These are phyloP conservation scores for Luehdorfia chinensis DNA, from an alignment of 1,140 invertebrate genomes.

Conservation along the genomic window DNA sequence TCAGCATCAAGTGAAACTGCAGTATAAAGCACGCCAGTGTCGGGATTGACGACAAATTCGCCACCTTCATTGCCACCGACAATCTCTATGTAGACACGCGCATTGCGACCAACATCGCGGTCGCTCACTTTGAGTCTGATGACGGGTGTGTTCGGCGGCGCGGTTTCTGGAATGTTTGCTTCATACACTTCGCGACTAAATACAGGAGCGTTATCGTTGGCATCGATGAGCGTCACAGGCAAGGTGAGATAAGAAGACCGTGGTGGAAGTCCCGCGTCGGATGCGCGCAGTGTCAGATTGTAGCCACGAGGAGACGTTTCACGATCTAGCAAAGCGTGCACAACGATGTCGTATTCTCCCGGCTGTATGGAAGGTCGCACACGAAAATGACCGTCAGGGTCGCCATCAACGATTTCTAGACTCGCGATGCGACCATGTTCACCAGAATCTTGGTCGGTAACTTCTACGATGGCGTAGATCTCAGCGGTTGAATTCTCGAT, in stretches of 20 bases:
- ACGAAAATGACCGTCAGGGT: slow-evolving; percentile 91
- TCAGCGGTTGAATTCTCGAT: slow-evolving; percentile 90
- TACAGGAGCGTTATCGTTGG: slow-evolving; percentile 91
- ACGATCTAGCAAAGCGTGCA: slow-evolving; percentile 86
- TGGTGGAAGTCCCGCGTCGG: slow-evolving; percentile 89
- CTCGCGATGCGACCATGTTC: slow-evolving; percentile 88
- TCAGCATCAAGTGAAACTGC: slow-evolving; percentile 92
- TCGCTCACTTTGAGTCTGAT: slow-evolving; percentile 92
- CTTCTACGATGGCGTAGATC: slow-evolving; percentile 93
- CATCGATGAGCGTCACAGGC: slow-evolving; percentile 86
- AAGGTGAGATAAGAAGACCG: slow-evolving; percentile 85
- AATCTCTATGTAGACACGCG: slow-evolving; percentile 91
- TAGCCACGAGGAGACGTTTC: slow-evolving; percentile 87
- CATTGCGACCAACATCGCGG: slow-evolving; percentile 88
- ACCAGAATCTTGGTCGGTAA: slow-evolving; percentile 89
- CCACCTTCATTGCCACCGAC: slow-evolving; percentile 94
- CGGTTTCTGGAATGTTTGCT: slow-evolving; percentile 91
- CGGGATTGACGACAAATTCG: slow-evolving; percentile 91
- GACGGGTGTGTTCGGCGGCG: slow-evolving; percentile 92
- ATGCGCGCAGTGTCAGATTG: slow-evolving; percentile 91
- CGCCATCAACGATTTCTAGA: slow-evolving; percentile 93
- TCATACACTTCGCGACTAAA: slow-evolving; percentile 94
- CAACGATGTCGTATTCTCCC: slow-evolving; percentile 87
- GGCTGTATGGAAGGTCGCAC: slow-evolving; percentile 80
- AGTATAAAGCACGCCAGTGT: slow-evolving; percentile 94